Conservation (phyloP, 2,888 invertebrate species). For the Morinoia aosen region DNA sequence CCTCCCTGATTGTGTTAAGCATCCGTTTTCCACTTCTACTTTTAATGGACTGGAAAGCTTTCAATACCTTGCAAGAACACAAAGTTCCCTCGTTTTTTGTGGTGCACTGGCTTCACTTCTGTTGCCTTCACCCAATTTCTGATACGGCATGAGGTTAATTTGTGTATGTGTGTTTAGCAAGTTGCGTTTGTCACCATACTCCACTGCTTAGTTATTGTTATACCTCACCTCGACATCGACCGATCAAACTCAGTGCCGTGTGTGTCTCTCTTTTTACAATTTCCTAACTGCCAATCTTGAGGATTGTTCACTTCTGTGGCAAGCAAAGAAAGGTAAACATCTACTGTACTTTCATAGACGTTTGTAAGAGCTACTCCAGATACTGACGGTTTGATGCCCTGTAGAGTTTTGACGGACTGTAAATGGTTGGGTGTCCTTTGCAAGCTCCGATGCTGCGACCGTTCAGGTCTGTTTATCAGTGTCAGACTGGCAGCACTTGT, state of each 20-base stretch:
- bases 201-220: neutral
- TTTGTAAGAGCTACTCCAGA: neutral
- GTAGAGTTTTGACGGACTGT: neutral
- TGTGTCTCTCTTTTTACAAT: neutral
- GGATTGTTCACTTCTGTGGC: constrained; percentile 40
- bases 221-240: neutral
- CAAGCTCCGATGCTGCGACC: neutral
- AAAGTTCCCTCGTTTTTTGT: neutral
- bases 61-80: neutral
- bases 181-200: neutral
- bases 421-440: neutral
- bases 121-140: neutral
- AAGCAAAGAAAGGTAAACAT: constrained; percentile 22
- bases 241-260: constrained; percentile 7
- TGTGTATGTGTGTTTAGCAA: neutral
- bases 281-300: constrained; percentile 28
- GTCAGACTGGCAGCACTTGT: neutral
- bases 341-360: neutral
- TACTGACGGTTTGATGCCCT: neutral
- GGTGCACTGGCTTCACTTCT: neutral
- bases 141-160: neutral
- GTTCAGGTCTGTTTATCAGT: neutral
- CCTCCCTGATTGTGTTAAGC: neutral
- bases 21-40: neutral
- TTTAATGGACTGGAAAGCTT: neutral